phyloP scores from a whole-genome alignment of 2,797 vertebrate genomes.

The Chloroceryle inda region DNA sequence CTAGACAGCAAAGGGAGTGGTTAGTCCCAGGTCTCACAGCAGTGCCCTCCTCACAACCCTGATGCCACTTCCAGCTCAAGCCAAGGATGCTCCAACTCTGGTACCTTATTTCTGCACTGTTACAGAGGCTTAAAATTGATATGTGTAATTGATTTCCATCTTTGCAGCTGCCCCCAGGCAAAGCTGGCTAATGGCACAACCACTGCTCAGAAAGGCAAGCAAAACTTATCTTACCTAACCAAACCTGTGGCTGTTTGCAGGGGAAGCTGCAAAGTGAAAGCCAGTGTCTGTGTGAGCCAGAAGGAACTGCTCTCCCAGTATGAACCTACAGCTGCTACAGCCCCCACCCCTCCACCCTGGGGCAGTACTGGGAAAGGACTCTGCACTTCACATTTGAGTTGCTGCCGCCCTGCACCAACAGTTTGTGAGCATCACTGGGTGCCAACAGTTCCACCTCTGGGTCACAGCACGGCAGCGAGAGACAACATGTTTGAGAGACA shows the following conservation, averaged over 20 bases:
- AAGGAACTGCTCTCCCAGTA: neutral
- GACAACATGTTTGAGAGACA: neutral
- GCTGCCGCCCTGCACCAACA: neutral
- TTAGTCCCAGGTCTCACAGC: neutral
- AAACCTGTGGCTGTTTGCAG: neutral
- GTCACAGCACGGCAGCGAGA: neutral
- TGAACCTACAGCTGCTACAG: neutral
- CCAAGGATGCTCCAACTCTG: neutral
- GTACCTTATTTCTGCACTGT: neutral
- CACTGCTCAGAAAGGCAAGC: neutral
- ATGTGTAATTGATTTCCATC: rapidly evolving
- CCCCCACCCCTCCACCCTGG: neutral
- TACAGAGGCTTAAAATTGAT: neutral
- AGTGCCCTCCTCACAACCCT: neutral
- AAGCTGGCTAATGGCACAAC: neutral
- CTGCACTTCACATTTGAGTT: neutral
- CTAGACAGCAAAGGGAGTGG: slow-evolving; percentile 68
- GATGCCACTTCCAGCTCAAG: neutral
- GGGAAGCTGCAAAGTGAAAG: neutral
- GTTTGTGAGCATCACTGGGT: neutral
- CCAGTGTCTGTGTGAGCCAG: neutral
- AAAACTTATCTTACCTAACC: neutral
- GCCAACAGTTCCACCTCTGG: neutral
- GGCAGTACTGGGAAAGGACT: neutral
- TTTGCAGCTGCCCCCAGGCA: neutral